These are phyloP conservation scores for Poeciliopsis presidionis DNA, from an alignment of 2,797 vertebrate species.

Conservation along the genomic window DNA sequence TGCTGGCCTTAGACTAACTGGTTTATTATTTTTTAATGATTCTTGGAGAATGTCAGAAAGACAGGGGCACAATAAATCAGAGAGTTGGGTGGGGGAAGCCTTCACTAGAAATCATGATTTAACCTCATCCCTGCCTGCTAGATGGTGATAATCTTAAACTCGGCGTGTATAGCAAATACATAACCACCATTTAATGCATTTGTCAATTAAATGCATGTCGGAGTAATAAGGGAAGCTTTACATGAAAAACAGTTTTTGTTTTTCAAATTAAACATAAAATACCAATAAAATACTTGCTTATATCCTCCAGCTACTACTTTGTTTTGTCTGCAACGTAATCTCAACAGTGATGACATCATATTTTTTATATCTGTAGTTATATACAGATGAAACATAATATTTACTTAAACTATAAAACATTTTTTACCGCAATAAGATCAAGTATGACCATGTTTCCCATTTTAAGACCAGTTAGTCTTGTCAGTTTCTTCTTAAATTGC, in stretches of 20 bases:
- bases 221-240: background rate
- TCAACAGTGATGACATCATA: background rate
- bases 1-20: constrained; percentile 46
- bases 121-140: constrained; percentile 5
- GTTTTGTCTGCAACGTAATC: background rate
- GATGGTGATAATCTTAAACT: constrained; percentile 1
- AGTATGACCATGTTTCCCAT: background rate
- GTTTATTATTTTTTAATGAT: constrained; percentile 60
- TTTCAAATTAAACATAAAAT: background rate
- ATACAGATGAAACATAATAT: background rate
- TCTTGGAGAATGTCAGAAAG: constrained; percentile 43
- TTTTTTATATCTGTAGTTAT: background rate
- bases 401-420: background rate
- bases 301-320: background rate
- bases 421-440: background rate
- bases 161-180: background rate
- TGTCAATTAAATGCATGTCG: background rate
- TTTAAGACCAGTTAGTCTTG: background rate
- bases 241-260: background rate
- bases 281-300: background rate
- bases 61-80: constrained; percentile 12
- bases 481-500: background rate
- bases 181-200: background rate
- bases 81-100: constrained; percentile 28
- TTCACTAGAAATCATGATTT: constrained; percentile 34